Evolutionary conservation across 2,797 vertebrate genomes (phyloP).

Genomic region (Gobio occitaniae): DNA sequence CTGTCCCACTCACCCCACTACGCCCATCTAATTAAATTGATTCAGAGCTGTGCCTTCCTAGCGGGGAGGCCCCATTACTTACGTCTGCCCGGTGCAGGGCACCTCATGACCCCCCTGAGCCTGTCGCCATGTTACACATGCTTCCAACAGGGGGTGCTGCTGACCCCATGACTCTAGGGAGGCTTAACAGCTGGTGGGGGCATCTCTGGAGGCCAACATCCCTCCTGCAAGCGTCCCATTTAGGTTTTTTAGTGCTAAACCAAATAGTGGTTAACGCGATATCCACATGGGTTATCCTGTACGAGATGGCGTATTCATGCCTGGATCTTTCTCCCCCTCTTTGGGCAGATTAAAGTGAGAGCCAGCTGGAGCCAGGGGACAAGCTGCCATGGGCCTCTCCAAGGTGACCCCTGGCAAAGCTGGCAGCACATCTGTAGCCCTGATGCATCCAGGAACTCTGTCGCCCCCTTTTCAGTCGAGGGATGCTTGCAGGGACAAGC

Average conservation of each 20-base stretch:
- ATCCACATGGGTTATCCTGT: conserved; percentile 25
- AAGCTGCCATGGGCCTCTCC: conserved; percentile 65
- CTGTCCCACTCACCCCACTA: conserved; percentile 35
- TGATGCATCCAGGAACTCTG: conserved; percentile 61
- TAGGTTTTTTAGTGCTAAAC: background rate
- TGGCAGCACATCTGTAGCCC: conserved; percentile 71
- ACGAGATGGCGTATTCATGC: conserved; percentile 32
- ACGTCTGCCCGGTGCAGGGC: conserved; percentile 68
- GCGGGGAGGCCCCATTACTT: conserved; percentile 73
- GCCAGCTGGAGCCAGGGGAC: conserved; percentile 68
- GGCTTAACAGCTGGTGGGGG: conserved; percentile 73
- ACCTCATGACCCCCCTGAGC: conserved; percentile 64
- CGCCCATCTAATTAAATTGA: conserved; percentile 76
- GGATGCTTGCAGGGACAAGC: conserved; percentile 57
- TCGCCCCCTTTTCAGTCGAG: conserved; percentile 48
- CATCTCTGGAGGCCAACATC: conserved; percentile 62
- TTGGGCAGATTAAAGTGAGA: conserved; percentile 64
- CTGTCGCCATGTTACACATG: conserved; percentile 68
- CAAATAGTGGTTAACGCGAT: background rate
- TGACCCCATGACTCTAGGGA: conserved; percentile 60
- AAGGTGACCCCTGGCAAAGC: conserved; percentile 74
- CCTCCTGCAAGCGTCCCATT: conserved; percentile 33
- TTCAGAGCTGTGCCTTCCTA: conserved; percentile 71
- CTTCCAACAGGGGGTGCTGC: conserved; percentile 69
- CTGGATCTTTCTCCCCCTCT: conserved; percentile 43